A percentile compares a stretch with the other conserved stretches of the same genome.
Conservation (phyloP, 2,888 invertebrate genomes). For the Nasonovia ribisnigri region DNA sequence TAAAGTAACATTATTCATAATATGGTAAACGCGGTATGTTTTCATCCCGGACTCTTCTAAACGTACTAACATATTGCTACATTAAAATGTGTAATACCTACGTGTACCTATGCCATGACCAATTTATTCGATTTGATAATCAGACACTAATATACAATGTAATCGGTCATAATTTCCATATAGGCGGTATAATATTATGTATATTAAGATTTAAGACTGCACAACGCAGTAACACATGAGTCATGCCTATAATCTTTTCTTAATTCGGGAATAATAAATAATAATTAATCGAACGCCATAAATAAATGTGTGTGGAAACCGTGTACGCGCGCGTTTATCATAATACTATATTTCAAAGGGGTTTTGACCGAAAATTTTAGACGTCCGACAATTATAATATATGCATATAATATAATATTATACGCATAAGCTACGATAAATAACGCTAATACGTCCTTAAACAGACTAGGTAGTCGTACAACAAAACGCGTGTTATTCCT, state of each 20-base stretch:
- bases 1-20: neutral
- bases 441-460: conserved; percentile 2
- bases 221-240: neutral
- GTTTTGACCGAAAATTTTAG: conserved; percentile 16
- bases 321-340: neutral
- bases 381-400: neutral
- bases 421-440: conserved; percentile 23
- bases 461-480: neutral
- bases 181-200: neutral
- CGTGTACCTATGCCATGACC: neutral
- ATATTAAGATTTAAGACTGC: neutral
- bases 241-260: neutral
- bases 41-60: neutral
- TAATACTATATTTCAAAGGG: neutral
- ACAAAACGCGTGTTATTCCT: neutral
- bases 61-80: no score
- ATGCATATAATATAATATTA: neutral
- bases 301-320: neutral
- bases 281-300: conserved; percentile 38
- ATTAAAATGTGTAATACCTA: neutral
- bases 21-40: neutral
- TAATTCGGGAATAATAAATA: conserved; percentile 26
- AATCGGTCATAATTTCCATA: neutral
- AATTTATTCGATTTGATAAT: neutral
- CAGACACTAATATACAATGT: neutral